A percentile compares a stretch with the other conserved stretches of the same genome.
Evolutionary conservation across 2,888 invertebrate species (phyloP).

Genomic region (Lasioglossum marginatum): DNA sequence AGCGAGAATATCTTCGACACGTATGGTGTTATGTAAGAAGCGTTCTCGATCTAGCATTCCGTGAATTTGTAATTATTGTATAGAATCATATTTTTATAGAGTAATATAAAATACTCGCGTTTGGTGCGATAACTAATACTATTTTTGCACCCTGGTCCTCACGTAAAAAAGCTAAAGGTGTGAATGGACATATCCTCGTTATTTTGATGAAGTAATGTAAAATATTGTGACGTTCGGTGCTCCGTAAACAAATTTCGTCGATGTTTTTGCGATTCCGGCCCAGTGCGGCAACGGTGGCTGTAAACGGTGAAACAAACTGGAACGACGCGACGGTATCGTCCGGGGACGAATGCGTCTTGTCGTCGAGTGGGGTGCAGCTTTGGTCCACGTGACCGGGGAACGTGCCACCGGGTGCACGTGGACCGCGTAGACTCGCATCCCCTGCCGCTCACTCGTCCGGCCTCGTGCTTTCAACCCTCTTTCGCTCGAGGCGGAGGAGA

Average conservation of each 20-base stretch:
- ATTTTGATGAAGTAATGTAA: too few species aligned
- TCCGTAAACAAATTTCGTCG: not conserved
- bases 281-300: not conserved
- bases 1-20: not conserved
- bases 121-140: too few species aligned
- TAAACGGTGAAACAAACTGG: conserved; percentile 34
- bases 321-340: conserved; percentile 21
- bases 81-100: not conserved
- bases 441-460: conserved; percentile 60
- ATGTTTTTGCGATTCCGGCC: too few species aligned
- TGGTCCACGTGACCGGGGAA: conserved; percentile 80
- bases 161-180: too few species aligned
- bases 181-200: too few species aligned
- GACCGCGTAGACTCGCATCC: conserved; percentile 63
- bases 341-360: conserved; percentile 16
- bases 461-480: conserved; percentile 74
- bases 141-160: too few species aligned
- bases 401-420: conserved; percentile 83
- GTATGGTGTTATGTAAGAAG: not conserved
- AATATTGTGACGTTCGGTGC: too few species aligned
- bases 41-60: not conserved
- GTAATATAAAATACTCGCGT: too few species aligned
- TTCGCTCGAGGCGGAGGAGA: conserved; percentile 65
- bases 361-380: conserved; percentile 39
- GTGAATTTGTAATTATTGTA: not conserved